Evolutionary conservation across 2,797 vertebrate genomes (phyloP).

Genomic region (Erethizon dorsatum): DNA sequence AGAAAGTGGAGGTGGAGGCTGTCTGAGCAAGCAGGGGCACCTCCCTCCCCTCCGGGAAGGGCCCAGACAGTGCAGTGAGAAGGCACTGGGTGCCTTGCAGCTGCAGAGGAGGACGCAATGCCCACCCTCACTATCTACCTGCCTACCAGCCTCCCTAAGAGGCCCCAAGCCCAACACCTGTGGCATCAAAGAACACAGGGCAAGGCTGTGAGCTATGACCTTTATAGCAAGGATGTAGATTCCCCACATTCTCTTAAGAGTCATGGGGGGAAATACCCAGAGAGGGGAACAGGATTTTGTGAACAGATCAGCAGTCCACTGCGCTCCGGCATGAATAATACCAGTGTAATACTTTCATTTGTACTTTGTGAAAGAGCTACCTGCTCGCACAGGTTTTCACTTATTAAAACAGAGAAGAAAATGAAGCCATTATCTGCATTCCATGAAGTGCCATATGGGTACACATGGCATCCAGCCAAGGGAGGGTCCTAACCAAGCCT

Average conservation of each 20-base stretch:
- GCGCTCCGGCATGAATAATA: slow-evolving; percentile 2
- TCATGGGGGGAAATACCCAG: not conserved
- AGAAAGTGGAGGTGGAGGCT: not conserved
- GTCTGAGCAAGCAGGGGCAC: not conserved
- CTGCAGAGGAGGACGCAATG: not conserved
- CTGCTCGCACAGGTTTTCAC: slow-evolving; percentile 86
- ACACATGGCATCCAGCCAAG: slow-evolving; percentile 80
- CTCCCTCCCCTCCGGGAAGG: not conserved
- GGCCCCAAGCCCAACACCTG: not conserved
- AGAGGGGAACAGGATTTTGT: not conserved
- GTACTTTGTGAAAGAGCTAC: slow-evolving; percentile 35
- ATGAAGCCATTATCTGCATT: slow-evolving; percentile 87
- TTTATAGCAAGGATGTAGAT: not conserved
- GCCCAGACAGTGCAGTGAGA: too few relatives aligned
- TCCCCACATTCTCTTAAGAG: not conserved
- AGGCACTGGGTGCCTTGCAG: too few relatives aligned
- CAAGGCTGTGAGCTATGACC: not conserved
- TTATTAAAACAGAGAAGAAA: slow-evolving; percentile 79
- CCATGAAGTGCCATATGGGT: slow-evolving; percentile 78
- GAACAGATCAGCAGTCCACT: not conserved
- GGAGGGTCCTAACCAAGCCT: slow-evolving; percentile 77
- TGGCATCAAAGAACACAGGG: not conserved
- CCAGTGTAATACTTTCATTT: not conserved
- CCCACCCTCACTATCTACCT: not conserved
- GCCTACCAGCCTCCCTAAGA: not conserved